Base-by-base conservation (phyloP, 2,888 invertebrate genomes). In the Drosophila sordidula region DNA sequence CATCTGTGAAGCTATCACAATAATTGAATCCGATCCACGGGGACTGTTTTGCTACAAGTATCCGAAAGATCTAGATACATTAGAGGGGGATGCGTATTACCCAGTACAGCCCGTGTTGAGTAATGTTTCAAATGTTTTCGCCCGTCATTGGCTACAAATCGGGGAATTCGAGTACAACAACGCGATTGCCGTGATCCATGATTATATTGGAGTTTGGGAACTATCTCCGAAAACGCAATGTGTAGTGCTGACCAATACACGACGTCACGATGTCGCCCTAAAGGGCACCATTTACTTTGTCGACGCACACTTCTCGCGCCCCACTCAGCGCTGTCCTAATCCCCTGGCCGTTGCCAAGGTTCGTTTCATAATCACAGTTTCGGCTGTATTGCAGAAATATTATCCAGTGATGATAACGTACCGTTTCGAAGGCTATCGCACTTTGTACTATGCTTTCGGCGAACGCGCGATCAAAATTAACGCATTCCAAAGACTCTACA, bases 331-430 rank as follows among this genome's bases (percentile, higher is more conserved):
- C 16, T 91, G 91, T 39, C 91, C 91, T 3, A 91, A 91, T 72
- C 91, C 91, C 0, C 55, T 90, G 67, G 89, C 90, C 5, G 90
- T 91, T 26, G 91, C 91, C 39, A 89, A 85, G 58, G 91, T 90
- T n/a, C 89, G 87, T n/a, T 91, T 91, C 51, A 70, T 87, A 29
- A 66, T 91, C 6, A 78, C 87, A 22, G 81, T 91, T 4, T 89
- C 89, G 2, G 61, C 56, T 4, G 18, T 89, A 6, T 5, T 90
- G 67, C 86, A 81, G 6, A 54, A 34, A 6, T 59, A 76, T 61
- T 89, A 87, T 68, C 90, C 91, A 0, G 75, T 91, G 1, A 91
- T 87, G 87, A 77, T 91, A 8, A 90, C 87, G 6, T 91, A 91
- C 54, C 88, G 86, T 22, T 91, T 91, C 54, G 91, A 91, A 63